Evolutionary conservation across 1,140 invertebrate species (phyloP).

Genomic region (Drosophila watanabei): DNA sequence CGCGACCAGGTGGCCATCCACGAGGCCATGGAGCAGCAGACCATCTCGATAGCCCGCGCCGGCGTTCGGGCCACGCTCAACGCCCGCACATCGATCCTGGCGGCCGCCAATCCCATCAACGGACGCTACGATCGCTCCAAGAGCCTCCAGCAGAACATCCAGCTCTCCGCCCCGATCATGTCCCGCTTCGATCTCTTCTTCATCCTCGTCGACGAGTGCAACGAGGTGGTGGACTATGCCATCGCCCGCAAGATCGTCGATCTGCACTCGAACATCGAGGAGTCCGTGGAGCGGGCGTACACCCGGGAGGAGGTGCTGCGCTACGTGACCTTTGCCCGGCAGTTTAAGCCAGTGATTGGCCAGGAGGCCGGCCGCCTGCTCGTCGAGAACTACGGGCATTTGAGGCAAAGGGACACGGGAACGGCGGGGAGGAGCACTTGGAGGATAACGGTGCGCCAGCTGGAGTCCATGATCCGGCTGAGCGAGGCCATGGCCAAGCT

Average conservation of each 20-base stretch:
- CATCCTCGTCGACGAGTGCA: slow-evolving; percentile 98
- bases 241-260: slow-evolving; percentile 98
- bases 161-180: slow-evolving; percentile 98
- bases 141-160: slow-evolving; percentile 97
- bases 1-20: slow-evolving; percentile 99
- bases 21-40: slow-evolving; percentile 99
- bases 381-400: slow-evolving; percentile 95
- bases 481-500: slow-evolving; percentile 98
- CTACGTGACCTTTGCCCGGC: slow-evolving; percentile 98
- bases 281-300: slow-evolving; percentile 92
- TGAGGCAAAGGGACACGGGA: slow-evolving; percentile 94
- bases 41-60: slow-evolving; percentile 99
- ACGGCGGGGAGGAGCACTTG: slow-evolving; percentile 92
- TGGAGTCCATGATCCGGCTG: slow-evolving; percentile 98
- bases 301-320: slow-evolving; percentile 94
- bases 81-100: slow-evolving; percentile 98
- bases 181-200: slow-evolving; percentile 99
- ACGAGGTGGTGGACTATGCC: slow-evolving; percentile 97
- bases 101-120: slow-evolving; percentile 99
- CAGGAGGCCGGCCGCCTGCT: slow-evolving; percentile 94
- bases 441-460: slow-evolving; percentile 99
- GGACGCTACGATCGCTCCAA: slow-evolving; percentile 98
- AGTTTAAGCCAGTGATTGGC: slow-evolving; percentile 97
- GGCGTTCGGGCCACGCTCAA: slow-evolving; percentile 99
- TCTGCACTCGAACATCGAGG: slow-evolving; percentile 94